A percentile compares a stretch with the other conserved stretches of the same genome.
Conservation (phyloP, 2,797 vertebrate genomes). For the Tapera naevia region DNA sequence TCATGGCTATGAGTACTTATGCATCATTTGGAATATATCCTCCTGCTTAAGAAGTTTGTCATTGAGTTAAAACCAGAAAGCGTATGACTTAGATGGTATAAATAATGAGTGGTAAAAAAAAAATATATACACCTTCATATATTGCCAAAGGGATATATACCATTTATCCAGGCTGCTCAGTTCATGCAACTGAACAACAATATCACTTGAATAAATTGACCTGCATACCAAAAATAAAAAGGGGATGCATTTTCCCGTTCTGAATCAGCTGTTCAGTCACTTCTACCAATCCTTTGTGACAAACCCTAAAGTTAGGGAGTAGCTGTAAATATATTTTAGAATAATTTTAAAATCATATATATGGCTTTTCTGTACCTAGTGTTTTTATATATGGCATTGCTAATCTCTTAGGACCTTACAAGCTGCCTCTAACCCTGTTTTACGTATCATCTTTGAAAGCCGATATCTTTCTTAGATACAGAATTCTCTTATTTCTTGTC, state of each 20-base stretch:
- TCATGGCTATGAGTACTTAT: neutral
- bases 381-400: neutral
- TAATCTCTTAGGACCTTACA: neutral
- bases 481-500: neutral
- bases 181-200: neutral
- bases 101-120: constrained; percentile 4
- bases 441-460: neutral
- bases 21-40: neutral
- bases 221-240: neutral
- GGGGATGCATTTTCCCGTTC: neutral
- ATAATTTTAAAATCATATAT: neutral
- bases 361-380: neutral
- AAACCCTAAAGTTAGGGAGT: neutral
- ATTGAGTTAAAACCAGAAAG: constrained; percentile 6
- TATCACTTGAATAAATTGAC: neutral
- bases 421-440: neutral
- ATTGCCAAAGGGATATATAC: neutral
- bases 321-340: neutral
- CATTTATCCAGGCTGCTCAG: neutral
- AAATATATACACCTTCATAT: neutral
- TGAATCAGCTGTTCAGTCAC: neutral
- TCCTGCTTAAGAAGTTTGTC: neutral
- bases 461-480: neutral
- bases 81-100: neutral
- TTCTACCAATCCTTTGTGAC: neutral